A percentile compares a stretch with the other conserved stretches of the same genome.
phyloP scores from a whole-genome alignment of 2,888 invertebrate genomes.

The Synanthedon vespiformis region DNA sequence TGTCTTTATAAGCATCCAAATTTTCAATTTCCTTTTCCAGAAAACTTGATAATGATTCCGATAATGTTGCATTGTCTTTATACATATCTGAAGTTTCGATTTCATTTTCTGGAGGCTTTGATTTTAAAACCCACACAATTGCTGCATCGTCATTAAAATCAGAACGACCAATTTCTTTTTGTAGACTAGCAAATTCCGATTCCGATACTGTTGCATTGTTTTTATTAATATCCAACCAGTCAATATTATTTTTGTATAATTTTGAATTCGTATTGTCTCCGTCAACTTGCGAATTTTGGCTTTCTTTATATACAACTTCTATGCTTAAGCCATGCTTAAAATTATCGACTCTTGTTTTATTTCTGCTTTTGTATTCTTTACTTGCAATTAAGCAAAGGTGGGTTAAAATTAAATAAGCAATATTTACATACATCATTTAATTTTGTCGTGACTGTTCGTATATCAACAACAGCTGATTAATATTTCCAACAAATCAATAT shows the following conservation, averaged over 20 bases:
- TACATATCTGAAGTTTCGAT: not conserved
- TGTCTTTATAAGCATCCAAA: no score
- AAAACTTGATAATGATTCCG: conserved; percentile 1
- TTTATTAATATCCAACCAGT: not conserved
- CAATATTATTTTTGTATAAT: no score
- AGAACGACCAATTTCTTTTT: not conserved
- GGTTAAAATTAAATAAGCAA: not conserved
- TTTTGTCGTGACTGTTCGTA: no score
- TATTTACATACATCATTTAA: not conserved
- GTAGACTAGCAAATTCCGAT: not conserved
- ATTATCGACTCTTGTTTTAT: not conserved
- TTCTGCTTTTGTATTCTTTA: not conserved
- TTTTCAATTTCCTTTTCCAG: no score
- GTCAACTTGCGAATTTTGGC: no score
- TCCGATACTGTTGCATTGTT: not conserved
- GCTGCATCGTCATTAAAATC: not conserved
- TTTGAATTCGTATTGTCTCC: no score
- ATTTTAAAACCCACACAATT: conserved; percentile 6
- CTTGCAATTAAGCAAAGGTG: not conserved
- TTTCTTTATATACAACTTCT: not conserved
- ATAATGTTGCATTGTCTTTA: conserved; percentile 3
- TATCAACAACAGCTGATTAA: no score
- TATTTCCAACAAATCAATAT: no score
- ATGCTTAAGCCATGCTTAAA: not conserved
- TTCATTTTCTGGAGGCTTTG: conserved; percentile 8